Evolutionary conservation across 2,888 invertebrate genomes (phyloP).

Genomic region (Machimus rusticus): DNA sequence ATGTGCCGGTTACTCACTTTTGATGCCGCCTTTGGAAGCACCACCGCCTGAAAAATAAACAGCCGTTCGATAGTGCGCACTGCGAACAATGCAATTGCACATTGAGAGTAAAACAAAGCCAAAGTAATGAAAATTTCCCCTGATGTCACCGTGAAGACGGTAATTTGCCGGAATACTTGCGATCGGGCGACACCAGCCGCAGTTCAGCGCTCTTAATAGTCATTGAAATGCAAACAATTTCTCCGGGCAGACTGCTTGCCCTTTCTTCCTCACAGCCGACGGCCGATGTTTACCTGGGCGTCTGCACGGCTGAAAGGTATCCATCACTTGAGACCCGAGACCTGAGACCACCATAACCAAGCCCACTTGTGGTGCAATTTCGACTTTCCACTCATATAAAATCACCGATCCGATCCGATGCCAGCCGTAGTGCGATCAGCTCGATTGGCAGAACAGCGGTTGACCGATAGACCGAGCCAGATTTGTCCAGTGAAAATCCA

Average conservation of each 20-base stretch:
- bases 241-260: background rate
- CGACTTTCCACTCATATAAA: conserved; percentile 16
- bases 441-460: background rate
- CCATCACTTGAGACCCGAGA: background rate
- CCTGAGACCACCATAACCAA: background rate
- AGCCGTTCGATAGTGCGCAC: background rate
- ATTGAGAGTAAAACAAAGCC: background rate
- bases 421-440: background rate
- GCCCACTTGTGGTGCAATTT: background rate
- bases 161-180: background rate
- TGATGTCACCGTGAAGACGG: conserved; percentile 20
- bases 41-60: background rate
- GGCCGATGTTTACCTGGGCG: background rate
- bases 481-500: background rate
- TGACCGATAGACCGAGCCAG: background rate
- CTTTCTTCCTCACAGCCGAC: background rate
- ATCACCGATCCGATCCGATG: background rate
- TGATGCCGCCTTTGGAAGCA: background rate
- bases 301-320: background rate
- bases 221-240: conserved; percentile 30
- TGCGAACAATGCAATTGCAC: background rate
- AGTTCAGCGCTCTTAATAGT: conserved; percentile 30
- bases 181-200: background rate
- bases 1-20: background rate
- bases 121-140: background rate